phyloP scores from a whole-genome alignment of 2,113 vertebrate species.

The Triplophysa tibetana region DNA sequence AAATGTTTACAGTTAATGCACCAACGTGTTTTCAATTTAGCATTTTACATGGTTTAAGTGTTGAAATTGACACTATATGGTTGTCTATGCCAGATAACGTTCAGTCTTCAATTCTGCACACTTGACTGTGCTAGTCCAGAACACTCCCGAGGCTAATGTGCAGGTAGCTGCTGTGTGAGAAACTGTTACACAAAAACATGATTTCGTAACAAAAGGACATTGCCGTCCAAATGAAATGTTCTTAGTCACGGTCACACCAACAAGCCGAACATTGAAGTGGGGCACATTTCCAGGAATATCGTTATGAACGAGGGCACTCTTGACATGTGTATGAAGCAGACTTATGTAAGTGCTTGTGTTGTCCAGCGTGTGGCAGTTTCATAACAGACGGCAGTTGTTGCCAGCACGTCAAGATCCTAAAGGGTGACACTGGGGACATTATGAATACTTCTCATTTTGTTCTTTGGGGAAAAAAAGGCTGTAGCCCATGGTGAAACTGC shows the following conservation, averaged over 20 bases:
- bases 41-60: too few species aligned
- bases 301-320: not conserved
- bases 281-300: conserved; percentile 22
- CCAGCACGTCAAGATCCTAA: conserved; percentile 30
- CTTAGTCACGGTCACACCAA: not conserved
- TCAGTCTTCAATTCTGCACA: too few species aligned
- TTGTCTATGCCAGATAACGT: too few species aligned
- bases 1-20: too few species aligned
- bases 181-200: not conserved
- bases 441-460: conserved; percentile 52
- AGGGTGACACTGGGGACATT: not conserved
- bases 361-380: conserved; percentile 29
- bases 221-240: not conserved
- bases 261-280: not conserved
- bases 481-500: conserved; percentile 39
- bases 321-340: not conserved
- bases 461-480: conserved; percentile 47
- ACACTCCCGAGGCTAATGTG: not conserved
- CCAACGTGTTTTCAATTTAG: too few species aligned
- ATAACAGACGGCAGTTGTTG: conserved; percentile 44
- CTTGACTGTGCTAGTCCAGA: too few species aligned
- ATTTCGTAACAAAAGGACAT: not conserved
- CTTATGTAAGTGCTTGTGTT: conserved; percentile 14
- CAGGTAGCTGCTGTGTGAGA: not conserved
- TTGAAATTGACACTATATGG: too few species aligned